A percentile compares a stretch with the other conserved stretches of the same genome.
Conservation (phyloP, 1,140 invertebrate genomes). For the Portunus trituberculatus region DNA sequence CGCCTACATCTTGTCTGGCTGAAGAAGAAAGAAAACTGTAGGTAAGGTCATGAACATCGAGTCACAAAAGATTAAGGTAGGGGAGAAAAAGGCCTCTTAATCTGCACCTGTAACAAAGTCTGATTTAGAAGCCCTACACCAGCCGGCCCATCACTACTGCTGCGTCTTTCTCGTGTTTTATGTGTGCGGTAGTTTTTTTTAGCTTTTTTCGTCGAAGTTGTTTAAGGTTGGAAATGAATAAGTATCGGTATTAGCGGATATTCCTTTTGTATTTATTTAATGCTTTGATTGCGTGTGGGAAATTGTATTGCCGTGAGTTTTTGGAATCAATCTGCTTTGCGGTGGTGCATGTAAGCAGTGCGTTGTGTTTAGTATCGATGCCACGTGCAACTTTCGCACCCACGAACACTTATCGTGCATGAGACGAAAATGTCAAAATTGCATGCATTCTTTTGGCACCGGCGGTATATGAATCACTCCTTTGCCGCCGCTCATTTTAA, state of each 20-base stretch:
- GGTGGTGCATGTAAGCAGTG: too few relatives aligned
- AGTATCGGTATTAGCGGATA: too few relatives aligned
- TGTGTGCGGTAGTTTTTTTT: neutral
- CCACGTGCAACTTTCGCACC: neutral
- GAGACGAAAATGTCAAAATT: too few relatives aligned
- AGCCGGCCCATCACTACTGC: neutral
- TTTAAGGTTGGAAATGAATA: too few relatives aligned
- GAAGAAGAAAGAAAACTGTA: neutral
- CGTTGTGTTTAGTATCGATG: too few relatives aligned
- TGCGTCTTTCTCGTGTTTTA: neutral
- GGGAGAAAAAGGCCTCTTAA: conserved; percentile 39
- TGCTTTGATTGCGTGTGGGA: too few relatives aligned
- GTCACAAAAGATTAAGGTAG: neutral
- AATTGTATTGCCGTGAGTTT: too few relatives aligned
- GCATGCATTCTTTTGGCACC: too few relatives aligned
- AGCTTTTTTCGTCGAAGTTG: neutral
- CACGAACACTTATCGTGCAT: neutral
- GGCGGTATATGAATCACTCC: too few relatives aligned
- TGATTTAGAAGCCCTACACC: conserved; percentile 53
- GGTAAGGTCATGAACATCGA: neutral
- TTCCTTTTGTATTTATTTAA: too few relatives aligned
- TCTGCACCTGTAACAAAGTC: conserved; percentile 51
- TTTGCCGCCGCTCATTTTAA: too few relatives aligned
- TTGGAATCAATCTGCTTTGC: neutral
- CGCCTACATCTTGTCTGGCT: neutral